These are phyloP conservation scores for Nicator chloris DNA, from an alignment of 2,113 vertebrate genomes.

Conservation along the genomic window DNA sequence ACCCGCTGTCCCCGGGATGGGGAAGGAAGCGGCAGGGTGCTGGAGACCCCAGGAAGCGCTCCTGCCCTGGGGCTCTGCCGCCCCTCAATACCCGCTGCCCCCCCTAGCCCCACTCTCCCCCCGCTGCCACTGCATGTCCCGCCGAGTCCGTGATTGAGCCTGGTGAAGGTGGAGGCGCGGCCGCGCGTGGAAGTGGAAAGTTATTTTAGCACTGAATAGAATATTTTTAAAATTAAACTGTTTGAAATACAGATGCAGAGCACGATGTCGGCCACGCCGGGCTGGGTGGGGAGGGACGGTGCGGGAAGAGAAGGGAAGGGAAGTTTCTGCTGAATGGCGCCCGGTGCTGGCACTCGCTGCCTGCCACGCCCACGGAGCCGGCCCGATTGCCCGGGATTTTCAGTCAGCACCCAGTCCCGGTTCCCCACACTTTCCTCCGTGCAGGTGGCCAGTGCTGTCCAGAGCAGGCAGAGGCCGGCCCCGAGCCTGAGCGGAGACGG, in stretches of 20 bases:
- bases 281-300: no score
- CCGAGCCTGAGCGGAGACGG: no score
- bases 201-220: conserved; percentile 83
- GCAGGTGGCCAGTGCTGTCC: neutral
- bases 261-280: neutral
- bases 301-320: neutral
- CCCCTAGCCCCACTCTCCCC: neutral
- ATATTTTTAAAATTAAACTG: conserved; percentile 81
- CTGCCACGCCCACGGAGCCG: neutral
- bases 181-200: conserved; percentile 72
- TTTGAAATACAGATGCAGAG: conserved; percentile 67
- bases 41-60: neutral
- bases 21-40: neutral
- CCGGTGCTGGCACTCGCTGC: neutral
- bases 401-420: neutral
- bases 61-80: neutral
- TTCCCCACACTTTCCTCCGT: neutral
- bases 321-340: neutral
- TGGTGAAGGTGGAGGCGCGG: conserved; percentile 49
- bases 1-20: neutral
- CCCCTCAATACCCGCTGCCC: neutral
- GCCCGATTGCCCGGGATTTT: neutral
- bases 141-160: conserved; percentile 66
- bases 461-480: neutral
- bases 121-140: conserved; percentile 69